These are phyloP conservation scores for Nomada hirtipes DNA, from an alignment of 2,888 invertebrate species.

Conservation along the genomic window DNA sequence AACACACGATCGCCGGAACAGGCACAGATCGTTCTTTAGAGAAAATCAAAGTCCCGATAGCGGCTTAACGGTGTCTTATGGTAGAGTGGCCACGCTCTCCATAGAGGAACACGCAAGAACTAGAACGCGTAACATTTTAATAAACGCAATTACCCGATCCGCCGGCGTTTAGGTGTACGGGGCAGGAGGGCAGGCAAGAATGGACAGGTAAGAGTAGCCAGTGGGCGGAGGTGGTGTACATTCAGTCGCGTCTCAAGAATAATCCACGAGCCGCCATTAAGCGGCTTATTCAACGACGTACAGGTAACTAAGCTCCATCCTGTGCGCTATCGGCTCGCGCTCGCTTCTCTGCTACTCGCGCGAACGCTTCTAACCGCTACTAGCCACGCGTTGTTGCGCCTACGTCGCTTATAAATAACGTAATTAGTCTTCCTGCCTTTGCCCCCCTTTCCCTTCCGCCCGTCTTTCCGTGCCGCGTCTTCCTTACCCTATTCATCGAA, in stretches of 20 bases:
- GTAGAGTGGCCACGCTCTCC: slow-evolving; percentile 73
- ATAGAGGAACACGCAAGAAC: slow-evolving; percentile 77
- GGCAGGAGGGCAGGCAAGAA: slow-evolving; percentile 22
- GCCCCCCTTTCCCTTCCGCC: slow-evolving; percentile 11
- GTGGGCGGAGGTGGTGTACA: slow-evolving; percentile 27
- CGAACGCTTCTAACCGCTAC: slow-evolving; percentile 30
- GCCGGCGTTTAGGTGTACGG: slow-evolving; percentile 65
- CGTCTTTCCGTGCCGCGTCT: not conserved
- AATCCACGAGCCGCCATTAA: slow-evolving; percentile 62
- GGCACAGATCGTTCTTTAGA: too few species aligned
- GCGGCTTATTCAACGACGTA: slow-evolving; percentile 45
- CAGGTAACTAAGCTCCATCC: slow-evolving; percentile 35
- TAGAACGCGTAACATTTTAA: slow-evolving; percentile 84
- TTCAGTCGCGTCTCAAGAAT: slow-evolving; percentile 58
- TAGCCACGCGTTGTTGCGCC: slow-evolving; percentile 68
- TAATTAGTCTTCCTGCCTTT: slow-evolving; percentile 74
- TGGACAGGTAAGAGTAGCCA: slow-evolving; percentile 20
- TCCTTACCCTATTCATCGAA: slow-evolving; percentile 34
- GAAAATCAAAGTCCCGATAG: slow-evolving; percentile 55
- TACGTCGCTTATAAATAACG: slow-evolving; percentile 75
- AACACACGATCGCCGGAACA: too few species aligned
- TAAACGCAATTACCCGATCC: slow-evolving; percentile 81
- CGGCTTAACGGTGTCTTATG: slow-evolving; percentile 67
- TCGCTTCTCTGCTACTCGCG: not conserved
- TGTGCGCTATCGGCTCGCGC: slow-evolving; percentile 1